Evolutionary conservation across 2,113 vertebrate genomes (phyloP).

Genomic region (Rhinolophus sinicus): DNA sequence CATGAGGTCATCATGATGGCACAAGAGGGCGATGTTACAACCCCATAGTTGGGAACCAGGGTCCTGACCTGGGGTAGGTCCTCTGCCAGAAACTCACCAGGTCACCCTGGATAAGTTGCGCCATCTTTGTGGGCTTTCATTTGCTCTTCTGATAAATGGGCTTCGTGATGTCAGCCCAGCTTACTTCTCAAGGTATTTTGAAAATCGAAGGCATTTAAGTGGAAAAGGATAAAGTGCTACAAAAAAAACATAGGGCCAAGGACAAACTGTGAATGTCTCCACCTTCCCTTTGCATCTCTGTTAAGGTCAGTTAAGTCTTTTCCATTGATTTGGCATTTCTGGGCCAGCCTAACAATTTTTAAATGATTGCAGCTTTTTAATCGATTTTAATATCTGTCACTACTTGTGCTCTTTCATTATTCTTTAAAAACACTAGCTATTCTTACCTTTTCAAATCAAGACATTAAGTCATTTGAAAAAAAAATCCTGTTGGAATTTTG

Average conservation of each 20-base stretch:
- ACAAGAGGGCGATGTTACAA: neutral
- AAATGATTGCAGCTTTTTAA: slow-evolving; percentile 50
- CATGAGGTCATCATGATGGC: neutral
- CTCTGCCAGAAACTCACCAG: neutral
- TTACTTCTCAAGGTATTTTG: neutral
- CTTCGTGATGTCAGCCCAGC: neutral
- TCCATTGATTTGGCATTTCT: slow-evolving; percentile 26
- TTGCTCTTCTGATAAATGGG: neutral
- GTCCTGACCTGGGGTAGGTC: neutral
- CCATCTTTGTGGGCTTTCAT: neutral
- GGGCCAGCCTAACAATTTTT: slow-evolving; percentile 32
- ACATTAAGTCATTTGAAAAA: slow-evolving; percentile 23
- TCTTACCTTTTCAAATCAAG: slow-evolving; percentile 62
- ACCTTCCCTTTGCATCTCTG: neutral
- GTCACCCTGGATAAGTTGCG: neutral
- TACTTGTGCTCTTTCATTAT: neutral
- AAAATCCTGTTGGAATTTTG: neutral
- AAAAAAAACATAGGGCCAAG: neutral
- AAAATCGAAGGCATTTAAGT: neutral
- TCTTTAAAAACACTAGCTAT: slow-evolving; percentile 30
- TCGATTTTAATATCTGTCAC: slow-evolving; percentile 37
- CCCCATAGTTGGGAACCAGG: neutral
- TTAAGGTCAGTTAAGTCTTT: neutral
- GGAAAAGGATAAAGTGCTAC: neutral
- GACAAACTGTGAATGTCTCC: neutral